Percentiles rank a stretch among this genome's conserved stretches.
These are phyloP conservation scores for Trididemnum nubilum DNA, from an alignment of 23 tunicate species.

Conservation along the genomic window DNA sequence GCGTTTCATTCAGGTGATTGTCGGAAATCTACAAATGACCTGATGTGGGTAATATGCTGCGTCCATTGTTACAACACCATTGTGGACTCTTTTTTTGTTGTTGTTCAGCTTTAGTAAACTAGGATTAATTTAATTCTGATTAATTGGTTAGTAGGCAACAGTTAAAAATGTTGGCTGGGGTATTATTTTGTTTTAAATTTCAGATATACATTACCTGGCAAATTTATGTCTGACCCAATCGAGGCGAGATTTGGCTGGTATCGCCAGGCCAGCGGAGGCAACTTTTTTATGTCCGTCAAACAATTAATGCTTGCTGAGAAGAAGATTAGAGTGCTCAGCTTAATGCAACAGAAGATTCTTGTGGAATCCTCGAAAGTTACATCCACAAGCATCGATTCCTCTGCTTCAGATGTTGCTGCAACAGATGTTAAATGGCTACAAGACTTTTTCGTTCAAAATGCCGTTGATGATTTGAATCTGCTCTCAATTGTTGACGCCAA, in stretches of 20 bases:
- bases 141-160: neutral
- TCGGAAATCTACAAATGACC: neutral
- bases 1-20: neutral
- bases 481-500: slow-evolving; percentile 9
- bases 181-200: neutral
- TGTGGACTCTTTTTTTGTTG: neutral
- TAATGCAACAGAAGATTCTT: neutral
- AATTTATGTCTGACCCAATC: slow-evolving; percentile 19
- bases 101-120: neutral
- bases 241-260: slow-evolving; percentile 24
- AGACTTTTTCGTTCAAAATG: neutral
- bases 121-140: neutral
- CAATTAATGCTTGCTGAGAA: slow-evolving; percentile 23
- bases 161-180: neutral
- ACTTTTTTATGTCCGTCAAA: slow-evolving; percentile 21
- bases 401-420: neutral
- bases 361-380: neutral
- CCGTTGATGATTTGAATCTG: neutral
- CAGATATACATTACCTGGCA: slow-evolving; percentile 2
- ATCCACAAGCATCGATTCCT: neutral
- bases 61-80: neutral
- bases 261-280: slow-evolving; percentile 21
- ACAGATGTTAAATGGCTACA: slow-evolving; percentile 8
- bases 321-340: slow-evolving; percentile 20
- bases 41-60: neutral